phyloP scores from a whole-genome alignment of 2,113 vertebrate genomes.

The Gallinago media region DNA sequence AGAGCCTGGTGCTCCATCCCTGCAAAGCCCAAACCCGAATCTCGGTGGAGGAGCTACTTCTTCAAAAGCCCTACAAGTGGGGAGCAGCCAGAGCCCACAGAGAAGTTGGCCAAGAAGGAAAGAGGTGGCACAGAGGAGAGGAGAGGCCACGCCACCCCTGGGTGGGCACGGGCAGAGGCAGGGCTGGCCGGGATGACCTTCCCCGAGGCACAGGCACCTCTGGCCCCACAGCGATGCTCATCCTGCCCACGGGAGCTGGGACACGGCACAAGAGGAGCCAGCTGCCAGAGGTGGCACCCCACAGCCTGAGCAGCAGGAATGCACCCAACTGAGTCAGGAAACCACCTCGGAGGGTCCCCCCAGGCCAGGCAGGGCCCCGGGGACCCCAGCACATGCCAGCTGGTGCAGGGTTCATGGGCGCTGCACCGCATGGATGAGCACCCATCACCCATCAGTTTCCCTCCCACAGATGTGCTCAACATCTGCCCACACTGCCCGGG shows the following conservation, averaged over 20 bases:
- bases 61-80: neutral
- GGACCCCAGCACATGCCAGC: neutral
- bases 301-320: accelerated
- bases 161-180: neutral
- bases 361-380: neutral
- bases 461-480: neutral
- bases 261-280: accelerated
- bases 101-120: neutral
- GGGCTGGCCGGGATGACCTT: neutral
- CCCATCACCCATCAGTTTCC: neutral
- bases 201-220: neutral
- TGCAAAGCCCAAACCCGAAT: neutral
- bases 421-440: neutral
- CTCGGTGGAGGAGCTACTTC: neutral
- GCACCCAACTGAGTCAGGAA: accelerated
- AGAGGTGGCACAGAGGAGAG: neutral
- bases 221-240: accelerated
- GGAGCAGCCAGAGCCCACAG: neutral
- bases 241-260: neutral
- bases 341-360: neutral
- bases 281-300: neutral
- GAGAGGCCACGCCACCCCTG: neutral
- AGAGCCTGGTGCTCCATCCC: neutral
- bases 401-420: neutral
- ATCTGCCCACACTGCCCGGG: neutral